Evolutionary conservation across 1,140 invertebrate genomes (phyloP).

Genomic region (Pseudomyrmex sp.): DNA sequence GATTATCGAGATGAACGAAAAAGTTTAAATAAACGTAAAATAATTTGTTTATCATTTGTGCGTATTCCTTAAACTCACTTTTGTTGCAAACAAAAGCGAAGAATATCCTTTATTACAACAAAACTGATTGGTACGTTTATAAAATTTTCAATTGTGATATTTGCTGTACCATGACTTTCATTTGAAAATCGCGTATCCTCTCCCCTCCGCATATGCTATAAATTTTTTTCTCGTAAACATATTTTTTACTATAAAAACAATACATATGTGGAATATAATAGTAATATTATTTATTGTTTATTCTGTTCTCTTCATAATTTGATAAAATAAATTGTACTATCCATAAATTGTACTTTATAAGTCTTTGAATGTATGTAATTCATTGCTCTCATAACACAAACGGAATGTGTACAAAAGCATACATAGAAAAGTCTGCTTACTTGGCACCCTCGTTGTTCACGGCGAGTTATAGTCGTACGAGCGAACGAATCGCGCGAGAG

Average conservation of each 20-base stretch:
- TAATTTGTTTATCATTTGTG: conserved; percentile 63
- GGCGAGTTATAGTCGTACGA: conserved; percentile 24
- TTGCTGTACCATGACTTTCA: neutral
- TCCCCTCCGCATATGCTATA: neutral
- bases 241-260: too few species aligned
- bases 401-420: neutral
- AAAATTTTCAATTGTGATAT: neutral
- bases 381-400: neutral
- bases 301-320: neutral
- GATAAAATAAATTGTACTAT: neutral
- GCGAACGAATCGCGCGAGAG: conserved; percentile 31
- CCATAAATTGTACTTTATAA: neutral
- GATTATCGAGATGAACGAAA: conserved; percentile 61
- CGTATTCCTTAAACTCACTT: neutral
- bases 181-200: neutral
- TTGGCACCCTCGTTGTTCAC: conserved; percentile 13
- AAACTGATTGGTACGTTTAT: conserved; percentile 17
- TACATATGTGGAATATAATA: too few species aligned
- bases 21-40: conserved; percentile 56
- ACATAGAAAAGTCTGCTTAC: neutral
- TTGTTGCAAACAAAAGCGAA: neutral
- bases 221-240: neutral
- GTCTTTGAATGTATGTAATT: neutral
- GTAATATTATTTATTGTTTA: too few species aligned
- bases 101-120: conserved; percentile 1